Evolutionary conservation across 64 coral and sea anemone species (phyloP), one percentile per base, ranked within the genome.

Genomic region (Dendronephthya gigantea): DNA sequence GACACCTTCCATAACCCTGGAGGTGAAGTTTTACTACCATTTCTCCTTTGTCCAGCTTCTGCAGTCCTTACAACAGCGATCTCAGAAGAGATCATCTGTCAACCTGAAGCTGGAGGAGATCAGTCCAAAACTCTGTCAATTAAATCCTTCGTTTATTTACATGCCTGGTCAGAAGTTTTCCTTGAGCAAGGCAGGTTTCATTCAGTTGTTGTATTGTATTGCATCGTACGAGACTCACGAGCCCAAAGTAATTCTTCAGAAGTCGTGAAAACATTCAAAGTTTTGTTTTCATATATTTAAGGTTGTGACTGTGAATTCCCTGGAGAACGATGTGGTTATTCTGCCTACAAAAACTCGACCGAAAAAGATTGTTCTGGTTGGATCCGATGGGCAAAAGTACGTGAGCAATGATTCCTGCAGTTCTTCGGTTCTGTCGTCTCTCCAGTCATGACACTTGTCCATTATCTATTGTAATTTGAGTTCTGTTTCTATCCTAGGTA

Each of bases 141-240:
- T 98, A 82, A 98, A 98, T 83, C 81, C 69, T 65, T 93, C 90
- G 40, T 92, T 92, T 52, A 93, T 98, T 35, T 98, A 98, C 88
- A 98, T 98, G 95, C 95, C 95, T 68, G 95, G 95, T 31, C 95
- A 98, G 82, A 89, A 87, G 82, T 89, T 93, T 52, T 93, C 93
- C 48, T 90, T 85, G 90, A 92, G 90, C 48, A 87, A 92, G 90
- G 95, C 92, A 83, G 41, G 58, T 32, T 55, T 81, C n/a, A 31
- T 81, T 0, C 10, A 79, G 72, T 79, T 79, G 72, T 34, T 19
- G 16, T 8, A 39, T 36, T 33, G 37, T 66, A n/a, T 22, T n/a
- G n/a, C n/a, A n/a, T n/a, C 68, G 30, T 19, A 35, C 30, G 32
- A 25, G 22, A 27, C 1, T 0, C 12, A 30, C 30, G 66, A 9